phyloP scores from a whole-genome alignment of 2,113 vertebrate species.

The Alces alces region DNA sequence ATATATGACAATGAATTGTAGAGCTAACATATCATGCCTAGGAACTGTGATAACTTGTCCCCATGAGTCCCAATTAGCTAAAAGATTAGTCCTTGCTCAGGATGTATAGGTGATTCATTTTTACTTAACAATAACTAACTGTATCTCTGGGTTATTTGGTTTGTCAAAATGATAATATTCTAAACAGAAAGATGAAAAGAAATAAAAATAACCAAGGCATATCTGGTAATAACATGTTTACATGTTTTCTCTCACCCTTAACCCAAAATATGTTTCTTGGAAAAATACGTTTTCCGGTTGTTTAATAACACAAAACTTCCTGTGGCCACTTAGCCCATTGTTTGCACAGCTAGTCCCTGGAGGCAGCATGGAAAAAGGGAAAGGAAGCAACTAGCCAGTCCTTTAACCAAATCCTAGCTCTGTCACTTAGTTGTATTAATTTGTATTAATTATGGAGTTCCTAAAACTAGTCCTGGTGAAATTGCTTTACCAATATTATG shows the following conservation, averaged over 20 bases:
- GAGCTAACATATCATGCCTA: conserved; percentile 48
- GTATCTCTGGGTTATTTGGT: conserved; percentile 61
- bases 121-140: conserved; percentile 63
- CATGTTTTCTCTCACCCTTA: background rate
- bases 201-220: conserved; percentile 25
- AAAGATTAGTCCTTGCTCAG: conserved; percentile 63
- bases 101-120: conserved; percentile 52
- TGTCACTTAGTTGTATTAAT: background rate
- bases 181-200: conserved; percentile 45
- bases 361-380: background rate
- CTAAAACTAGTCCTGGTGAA: background rate
- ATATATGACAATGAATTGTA: background rate
- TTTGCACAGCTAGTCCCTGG: background rate
- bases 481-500: background rate
- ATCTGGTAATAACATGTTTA: background rate
- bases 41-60: conserved; percentile 71
- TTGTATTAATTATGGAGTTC: background rate
- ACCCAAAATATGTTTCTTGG: background rate
- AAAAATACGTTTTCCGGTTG: background rate
- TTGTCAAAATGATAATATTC: conserved; percentile 67
- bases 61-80: conserved; percentile 70
- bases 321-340: background rate
- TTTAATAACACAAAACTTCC: background rate
- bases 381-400: background rate
- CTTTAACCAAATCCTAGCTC: background rate